Base-by-base conservation (phyloP, 2,888 invertebrate genomes). In the Drosophila anomalipes region DNA sequence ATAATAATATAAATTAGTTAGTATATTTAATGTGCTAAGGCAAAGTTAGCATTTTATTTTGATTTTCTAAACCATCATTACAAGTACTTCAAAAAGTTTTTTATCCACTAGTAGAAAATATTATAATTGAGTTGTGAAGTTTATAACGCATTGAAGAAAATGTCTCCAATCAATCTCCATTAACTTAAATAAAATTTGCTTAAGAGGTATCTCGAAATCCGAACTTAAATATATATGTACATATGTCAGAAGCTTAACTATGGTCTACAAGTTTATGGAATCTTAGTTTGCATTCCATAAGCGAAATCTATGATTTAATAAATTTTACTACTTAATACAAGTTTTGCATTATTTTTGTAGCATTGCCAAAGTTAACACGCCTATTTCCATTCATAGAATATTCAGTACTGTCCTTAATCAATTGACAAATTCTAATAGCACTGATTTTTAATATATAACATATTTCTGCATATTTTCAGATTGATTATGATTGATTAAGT, bases 401-500 rank as follows among this genome's bases (percentile, higher is more conserved):
- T 63, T 52, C 59, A 37, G 54, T 60, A 22, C 12, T 51, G n/a
- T 41, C 53, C 72, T 54, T 65, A 59, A 72, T 59, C 66, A 52
- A 66, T 47, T 47, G 39, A 22, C 26, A 73, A 52, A 49, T 56
- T 32, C 39, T 73, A 60, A 78, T 71, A 62, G 61, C 51, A 30
- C 19, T 74, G 47, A 52, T 71, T 52, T 52, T 51, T 30, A 57
- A 71, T 39, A n/a, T 9, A 9, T 26, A 14, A 39, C 30, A 32
- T 53, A 52, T 37, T 53, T 12, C n/a, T 30, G 44, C 16, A 30
- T 33, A 61, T 83, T 80, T 72, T 60, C 68, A 70, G 74, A 67
- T 81, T 83, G 83, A 86, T 85, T 77, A 82, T 85, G 89, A 87
- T 85, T 85, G 85, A 85, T 85, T 87, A 75, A 71, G 85, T 69